Percentiles rank a stretch among this genome's conserved stretches.
These are phyloP conservation scores for Platalea minor DNA, from an alignment of 2,797 vertebrate genomes.

Conservation along the genomic window DNA sequence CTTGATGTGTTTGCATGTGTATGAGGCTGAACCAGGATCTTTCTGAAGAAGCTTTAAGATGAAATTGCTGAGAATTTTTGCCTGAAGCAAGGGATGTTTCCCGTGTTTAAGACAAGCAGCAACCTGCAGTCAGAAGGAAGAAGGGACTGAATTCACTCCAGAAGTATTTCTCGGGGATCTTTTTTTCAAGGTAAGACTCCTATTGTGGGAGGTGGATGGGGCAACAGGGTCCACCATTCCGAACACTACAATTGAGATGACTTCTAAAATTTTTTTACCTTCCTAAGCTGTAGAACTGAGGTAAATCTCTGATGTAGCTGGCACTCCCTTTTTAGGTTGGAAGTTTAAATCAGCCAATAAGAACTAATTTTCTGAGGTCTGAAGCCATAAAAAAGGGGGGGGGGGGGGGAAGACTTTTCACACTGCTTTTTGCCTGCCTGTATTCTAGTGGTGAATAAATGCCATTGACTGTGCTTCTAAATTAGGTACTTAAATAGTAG, in stretches of 20 bases:
- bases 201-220: neutral
- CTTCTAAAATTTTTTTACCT: neutral
- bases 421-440: neutral
- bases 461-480: neutral
- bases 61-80: slow-evolving; percentile 79
- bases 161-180: neutral
- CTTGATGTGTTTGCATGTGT: neutral
- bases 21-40: slow-evolving; percentile 9
- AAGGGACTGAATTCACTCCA: slow-evolving; percentile 12
- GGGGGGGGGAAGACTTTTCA: neutral
- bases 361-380: neutral
- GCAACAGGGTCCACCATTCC: neutral
- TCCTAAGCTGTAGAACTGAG: neutral
- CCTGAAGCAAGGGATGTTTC: slow-evolving; percentile 87
- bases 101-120: slow-evolving; percentile 83
- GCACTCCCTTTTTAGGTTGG: neutral
- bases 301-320: neutral
- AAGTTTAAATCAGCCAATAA: neutral
- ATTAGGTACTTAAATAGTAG: neutral
- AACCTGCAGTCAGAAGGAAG: slow-evolving; percentile 82
- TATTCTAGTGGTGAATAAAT: neutral
- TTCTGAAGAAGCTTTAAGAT: slow-evolving; percentile 21
- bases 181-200: slow-evolving; percentile 64
- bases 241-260: neutral
- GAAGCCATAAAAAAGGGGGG: neutral